Evolutionary conservation across 2,113 vertebrate species (phyloP).

Genomic region (Numenius arquata): DNA sequence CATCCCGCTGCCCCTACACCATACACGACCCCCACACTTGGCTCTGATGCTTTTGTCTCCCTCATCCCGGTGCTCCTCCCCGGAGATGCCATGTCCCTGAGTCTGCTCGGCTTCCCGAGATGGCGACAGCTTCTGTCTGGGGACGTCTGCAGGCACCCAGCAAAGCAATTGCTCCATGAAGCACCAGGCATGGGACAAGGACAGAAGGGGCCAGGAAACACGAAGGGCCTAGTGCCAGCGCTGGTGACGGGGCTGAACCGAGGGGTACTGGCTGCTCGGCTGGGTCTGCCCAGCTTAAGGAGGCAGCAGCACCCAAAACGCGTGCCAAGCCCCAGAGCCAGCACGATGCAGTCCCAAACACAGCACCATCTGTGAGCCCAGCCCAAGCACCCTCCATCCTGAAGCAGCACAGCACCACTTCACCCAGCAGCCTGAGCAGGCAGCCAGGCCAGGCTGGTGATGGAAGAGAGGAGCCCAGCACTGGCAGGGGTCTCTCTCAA

Average conservation of each 20-base stretch:
- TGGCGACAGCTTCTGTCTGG: not conserved
- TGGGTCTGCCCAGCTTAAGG: not conserved
- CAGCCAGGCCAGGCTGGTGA: not conserved
- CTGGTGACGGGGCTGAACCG: fast-evolving
- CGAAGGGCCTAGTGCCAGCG: not conserved
- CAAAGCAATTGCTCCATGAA: not conserved
- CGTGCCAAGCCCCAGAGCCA: not conserved
- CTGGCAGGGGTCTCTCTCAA: not conserved
- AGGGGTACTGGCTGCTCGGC: not conserved
- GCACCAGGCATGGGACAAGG: not conserved
- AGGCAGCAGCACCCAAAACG: not conserved
- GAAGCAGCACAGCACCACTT: not conserved
- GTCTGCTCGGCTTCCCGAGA: fast-evolving
- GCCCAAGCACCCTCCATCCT: not conserved
- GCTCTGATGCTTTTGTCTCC: not conserved
- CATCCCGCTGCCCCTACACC: not conserved
- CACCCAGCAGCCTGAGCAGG: not conserved
- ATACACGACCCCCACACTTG: not conserved
- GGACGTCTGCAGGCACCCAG: not conserved
- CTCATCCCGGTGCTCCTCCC: not conserved
- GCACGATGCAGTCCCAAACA: fast-evolving
- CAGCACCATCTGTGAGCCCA: not conserved
- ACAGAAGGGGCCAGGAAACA: not conserved
- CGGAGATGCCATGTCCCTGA: fast-evolving
- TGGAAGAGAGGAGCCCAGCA: not conserved